Evolutionary conservation across 2,113 vertebrate genomes (phyloP).

Genomic region (Ondatra zibethicus): DNA sequence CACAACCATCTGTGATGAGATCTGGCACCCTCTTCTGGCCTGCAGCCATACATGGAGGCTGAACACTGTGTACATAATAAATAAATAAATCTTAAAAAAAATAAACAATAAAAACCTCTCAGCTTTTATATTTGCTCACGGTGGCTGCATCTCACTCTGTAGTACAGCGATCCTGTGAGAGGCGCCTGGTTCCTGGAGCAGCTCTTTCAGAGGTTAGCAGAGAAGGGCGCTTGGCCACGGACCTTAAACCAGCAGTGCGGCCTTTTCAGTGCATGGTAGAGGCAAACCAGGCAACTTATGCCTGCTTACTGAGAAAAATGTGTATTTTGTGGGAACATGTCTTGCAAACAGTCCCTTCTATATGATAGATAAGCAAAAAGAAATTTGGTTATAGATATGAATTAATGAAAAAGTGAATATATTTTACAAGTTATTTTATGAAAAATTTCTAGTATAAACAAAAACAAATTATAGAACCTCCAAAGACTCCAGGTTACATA

Average conservation of each 20-base stretch:
- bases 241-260: not conserved
- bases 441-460: slow-evolving; percentile 36
- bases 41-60: too few relatives aligned
- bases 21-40: too few relatives aligned
- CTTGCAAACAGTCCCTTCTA: not conserved
- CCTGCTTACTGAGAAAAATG: not conserved
- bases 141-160: not conserved
- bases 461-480: not conserved
- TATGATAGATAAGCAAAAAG: slow-evolving; percentile 43
- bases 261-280: not conserved
- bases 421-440: slow-evolving; percentile 55
- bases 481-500: not conserved
- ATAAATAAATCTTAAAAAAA: too few relatives aligned
- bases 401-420: slow-evolving; percentile 13
- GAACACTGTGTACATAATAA: too few relatives aligned
- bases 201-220: not conserved
- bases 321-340: slow-evolving; percentile 10
- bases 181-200: not conserved
- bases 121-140: not conserved
- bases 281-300: not conserved
- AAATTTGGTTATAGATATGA: slow-evolving; percentile 11
- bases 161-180: not conserved
- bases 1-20: too few relatives aligned
- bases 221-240: not conserved
- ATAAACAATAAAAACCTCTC: not conserved